Conservation (phyloP, 1,140 invertebrate genomes). For the Drosophila bipectinata region DNA sequence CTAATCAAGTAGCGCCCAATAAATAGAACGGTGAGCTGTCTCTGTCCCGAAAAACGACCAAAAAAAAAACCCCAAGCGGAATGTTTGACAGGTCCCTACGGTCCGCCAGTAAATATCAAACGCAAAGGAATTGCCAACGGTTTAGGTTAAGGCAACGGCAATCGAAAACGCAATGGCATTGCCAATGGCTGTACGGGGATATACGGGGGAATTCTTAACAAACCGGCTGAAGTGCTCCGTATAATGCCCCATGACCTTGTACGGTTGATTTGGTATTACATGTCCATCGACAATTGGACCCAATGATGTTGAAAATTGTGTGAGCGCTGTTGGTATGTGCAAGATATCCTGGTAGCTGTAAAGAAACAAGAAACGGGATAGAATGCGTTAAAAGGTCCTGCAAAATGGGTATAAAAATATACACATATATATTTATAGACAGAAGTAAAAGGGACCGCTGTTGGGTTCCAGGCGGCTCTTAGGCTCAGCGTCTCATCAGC, state of each 20-base stretch:
- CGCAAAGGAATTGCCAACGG: conserved; percentile 27
- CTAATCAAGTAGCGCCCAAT: conserved; percentile 79
- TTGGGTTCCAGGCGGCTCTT: conserved; percentile 13
- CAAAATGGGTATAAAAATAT: conserved; percentile 53
- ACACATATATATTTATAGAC: conserved; percentile 31
- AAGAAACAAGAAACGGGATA: conserved; percentile 65
- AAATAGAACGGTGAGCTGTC: conserved; percentile 48
- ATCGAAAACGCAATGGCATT: conserved; percentile 24
- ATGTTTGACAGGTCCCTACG: conserved; percentile 54
- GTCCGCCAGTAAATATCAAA: conserved; percentile 60
- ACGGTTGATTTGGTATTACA: conserved; percentile 91
- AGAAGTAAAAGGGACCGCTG: not conserved
- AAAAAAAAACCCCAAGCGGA: conserved; percentile 39
- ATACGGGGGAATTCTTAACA: conserved; percentile 71
- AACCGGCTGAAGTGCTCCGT: conserved; percentile 88
- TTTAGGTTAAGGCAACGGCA: conserved; percentile 18
- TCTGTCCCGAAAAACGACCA: conserved; percentile 5
- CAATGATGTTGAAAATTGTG: conserved; percentile 89
- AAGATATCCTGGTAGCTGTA: conserved; percentile 89
- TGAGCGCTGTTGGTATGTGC: conserved; percentile 86
- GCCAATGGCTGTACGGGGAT: conserved; percentile 19
- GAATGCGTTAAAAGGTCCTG: conserved; percentile 68
- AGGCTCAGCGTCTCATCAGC: not conserved
- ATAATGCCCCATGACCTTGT: conserved; percentile 89
- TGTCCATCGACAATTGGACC: conserved; percentile 93